Evolutionary conservation across 2,888 invertebrate species (phyloP), one percentile per base, ranked within the genome.

Genomic region (Cantharis flavilabris): DNA sequence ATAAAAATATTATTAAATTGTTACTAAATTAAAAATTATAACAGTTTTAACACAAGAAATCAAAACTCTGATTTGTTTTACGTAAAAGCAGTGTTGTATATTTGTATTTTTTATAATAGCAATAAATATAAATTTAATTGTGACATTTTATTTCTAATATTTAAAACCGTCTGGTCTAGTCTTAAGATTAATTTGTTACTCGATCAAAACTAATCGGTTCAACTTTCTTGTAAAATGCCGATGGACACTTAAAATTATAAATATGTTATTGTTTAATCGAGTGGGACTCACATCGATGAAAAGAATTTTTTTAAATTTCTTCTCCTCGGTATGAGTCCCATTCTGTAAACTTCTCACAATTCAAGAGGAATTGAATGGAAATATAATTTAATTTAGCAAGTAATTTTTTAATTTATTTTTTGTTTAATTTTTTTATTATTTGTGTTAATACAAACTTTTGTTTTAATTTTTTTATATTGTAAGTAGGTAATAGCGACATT

Each of bases 101-200:
- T 74, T 74, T 74, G 74, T 74, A 74, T 70, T 74, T 74, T 74
- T 74, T 74, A 74, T 74, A 73, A 74, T 74, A 70, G 70, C 62
- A 74, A 74, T 74, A 70, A 74, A 74, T 70, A 70, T 73, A 28
- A 65, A 73, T 69, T 69, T 72, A 23, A 72, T 49, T 49, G 49
- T 49, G 49, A n/a, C 49, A 49, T 49, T 49, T 49, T 49, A 49
- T 49, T 49, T 26, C 26, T 26, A 26, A 26, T 26, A 26, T 26
- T 26, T 26, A 26, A 26, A 26, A 5, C 3, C 5, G 5, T 23
- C 23, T 20, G 20, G n/a, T n/a, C n/a, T 3, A 9, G 28, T 28
- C 3, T 10, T 10, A 28, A 28, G 28, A 28, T 10, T 28, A 10
- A 10, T 28, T 9, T 28, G 28, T 28, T 28, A n/a, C n/a, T n/a